Base-by-base conservation (phyloP, 2,113 vertebrate genomes). In the Onychostruthus taczanowskii region DNA sequence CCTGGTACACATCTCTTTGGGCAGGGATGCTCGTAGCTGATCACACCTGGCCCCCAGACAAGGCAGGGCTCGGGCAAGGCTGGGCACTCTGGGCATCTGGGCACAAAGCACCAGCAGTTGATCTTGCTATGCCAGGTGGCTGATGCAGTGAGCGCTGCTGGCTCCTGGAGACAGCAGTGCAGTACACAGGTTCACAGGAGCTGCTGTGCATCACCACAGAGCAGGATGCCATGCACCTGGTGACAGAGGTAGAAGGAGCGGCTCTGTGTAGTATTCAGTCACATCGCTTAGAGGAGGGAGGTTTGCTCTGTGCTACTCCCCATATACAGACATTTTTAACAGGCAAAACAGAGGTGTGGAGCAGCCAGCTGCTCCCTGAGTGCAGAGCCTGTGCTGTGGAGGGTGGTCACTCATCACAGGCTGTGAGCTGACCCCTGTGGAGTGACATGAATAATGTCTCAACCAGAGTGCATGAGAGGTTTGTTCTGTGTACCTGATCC, bases 1-100 rank as follows among this genome's bases (percentile, higher is more conserved):
- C 4, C 28, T 2, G 1, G 3, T 52, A 4, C 59, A 14, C 2
- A 2, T n/a, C 12, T 20, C 13, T 61, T n/a, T 52, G 50, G 64
- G 56, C 1, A 3, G n/a, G 72, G 47, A 6, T 79, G 68, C 44
- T 80, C 15, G 1, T 12, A 63, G 44, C 58, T 87, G 67, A 24
- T 30, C 76, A 67, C 56, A 35, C 19, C 49, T 86, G 76, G 61
- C 37, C 22, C 28, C 22, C 63, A 49, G 41, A 16, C 23, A 21
- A 23, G 41, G 53, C 59, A 53, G 44, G 59, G 8, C 30, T 35
- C 10, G n/a, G 67, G 53, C 61, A 41, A 56, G 37, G 21, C 66
- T 43, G 58, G 47, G 52, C 52, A 47, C 1, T 0, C 21, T 3
- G 16, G 20, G 35, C 53, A n/a, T n/a, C 62, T 30, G 53, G 43